A percentile compares a stretch with the other conserved stretches of the same genome.
These are phyloP conservation scores for Drepanosiphum platanoidis DNA, from an alignment of 2,888 invertebrate genomes.

Conservation along the genomic window DNA sequence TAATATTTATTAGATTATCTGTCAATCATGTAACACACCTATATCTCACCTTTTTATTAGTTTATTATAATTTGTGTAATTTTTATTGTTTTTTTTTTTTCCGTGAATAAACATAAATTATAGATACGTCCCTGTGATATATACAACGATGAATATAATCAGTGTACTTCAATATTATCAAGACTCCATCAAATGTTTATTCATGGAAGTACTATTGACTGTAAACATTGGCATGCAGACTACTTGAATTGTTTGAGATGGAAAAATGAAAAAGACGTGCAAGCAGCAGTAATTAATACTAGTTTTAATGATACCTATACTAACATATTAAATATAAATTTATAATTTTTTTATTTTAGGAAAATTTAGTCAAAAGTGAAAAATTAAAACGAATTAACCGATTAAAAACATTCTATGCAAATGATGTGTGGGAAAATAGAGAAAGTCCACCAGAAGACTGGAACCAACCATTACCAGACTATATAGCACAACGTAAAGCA, in stretches of 20 bases:
- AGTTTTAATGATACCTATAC: background rate
- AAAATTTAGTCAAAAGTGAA: slow-evolving; percentile 78
- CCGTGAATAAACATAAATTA: slow-evolving; percentile 65
- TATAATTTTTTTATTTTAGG: slow-evolving; percentile 68
- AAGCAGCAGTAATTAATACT: slow-evolving; percentile 77
- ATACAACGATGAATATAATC: slow-evolving; percentile 84
- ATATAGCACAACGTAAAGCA: slow-evolving; percentile 13
- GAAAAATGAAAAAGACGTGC: slow-evolving; percentile 72
- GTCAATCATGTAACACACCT: too few species aligned
- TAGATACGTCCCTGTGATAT: slow-evolving; percentile 82
- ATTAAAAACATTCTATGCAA: slow-evolving; percentile 75
- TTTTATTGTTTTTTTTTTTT: background rate
- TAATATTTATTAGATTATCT: too few species aligned
- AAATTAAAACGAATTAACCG: slow-evolving; percentile 72
- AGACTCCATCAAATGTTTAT: slow-evolving; percentile 90
- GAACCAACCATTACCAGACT: slow-evolving; percentile 79
- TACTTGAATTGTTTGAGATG: slow-evolving; percentile 79
- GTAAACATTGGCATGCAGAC: slow-evolving; percentile 82
- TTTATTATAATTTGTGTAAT: background rate
- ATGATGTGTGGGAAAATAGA: slow-evolving; percentile 83
- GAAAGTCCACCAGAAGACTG: slow-evolving; percentile 81
- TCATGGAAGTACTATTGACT: slow-evolving; percentile 78
- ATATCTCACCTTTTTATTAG: background rate
- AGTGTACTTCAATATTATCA: slow-evolving; percentile 79
- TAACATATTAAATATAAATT: background rate